A percentile compares a stretch with the other conserved stretches of the same genome.
Conservation (phyloP, 1,140 invertebrate species). For the Sinonovacula constricta region DNA sequence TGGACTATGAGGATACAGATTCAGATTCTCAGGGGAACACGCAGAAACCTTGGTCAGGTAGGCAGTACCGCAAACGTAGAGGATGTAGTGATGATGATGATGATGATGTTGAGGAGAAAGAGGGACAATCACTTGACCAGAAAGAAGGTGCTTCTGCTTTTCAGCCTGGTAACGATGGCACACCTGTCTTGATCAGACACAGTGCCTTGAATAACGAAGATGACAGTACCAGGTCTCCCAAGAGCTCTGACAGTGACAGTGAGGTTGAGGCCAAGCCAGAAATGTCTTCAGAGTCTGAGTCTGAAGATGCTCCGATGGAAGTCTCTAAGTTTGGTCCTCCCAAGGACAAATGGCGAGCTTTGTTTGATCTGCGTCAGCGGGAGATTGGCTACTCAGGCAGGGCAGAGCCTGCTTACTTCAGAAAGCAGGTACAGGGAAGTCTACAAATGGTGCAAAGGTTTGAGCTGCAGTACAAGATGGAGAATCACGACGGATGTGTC, state of each 20-base stretch:
- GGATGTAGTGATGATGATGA: conserved; percentile 13
- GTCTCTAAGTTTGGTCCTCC: conserved; percentile 81
- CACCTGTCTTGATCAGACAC: conserved; percentile 42
- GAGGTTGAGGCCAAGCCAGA: conserved; percentile 38
- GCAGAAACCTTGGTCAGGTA: no score
- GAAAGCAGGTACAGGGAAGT: conserved; percentile 88
- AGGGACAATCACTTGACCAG: conserved; percentile 21
- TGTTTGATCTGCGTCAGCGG: conserved; percentile 74
- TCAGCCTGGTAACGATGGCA: conserved; percentile 11
- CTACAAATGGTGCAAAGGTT: conserved; percentile 90
- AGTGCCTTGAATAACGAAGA: conserved; percentile 7
- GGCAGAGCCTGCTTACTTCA: conserved; percentile 81
- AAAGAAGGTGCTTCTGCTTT: conserved; percentile 29
- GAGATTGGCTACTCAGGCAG: conserved; percentile 65
- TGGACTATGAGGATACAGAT: conserved; percentile 28
- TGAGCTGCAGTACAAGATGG: conserved; percentile 87
- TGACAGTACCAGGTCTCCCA: conserved; percentile 17
- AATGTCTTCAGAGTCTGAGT: conserved; percentile 35
- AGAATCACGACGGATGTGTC: conserved; percentile 92
- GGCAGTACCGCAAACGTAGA: neutral
- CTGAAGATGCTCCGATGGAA: conserved; percentile 39
- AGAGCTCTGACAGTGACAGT: conserved; percentile 28
- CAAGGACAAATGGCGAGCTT: conserved; percentile 84
- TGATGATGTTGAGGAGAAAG: conserved; percentile 14
- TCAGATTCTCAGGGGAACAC: neutral